These are phyloP conservation scores for Monopis laevigella DNA, from an alignment of 2,888 invertebrate genomes.

Conservation along the genomic window DNA sequence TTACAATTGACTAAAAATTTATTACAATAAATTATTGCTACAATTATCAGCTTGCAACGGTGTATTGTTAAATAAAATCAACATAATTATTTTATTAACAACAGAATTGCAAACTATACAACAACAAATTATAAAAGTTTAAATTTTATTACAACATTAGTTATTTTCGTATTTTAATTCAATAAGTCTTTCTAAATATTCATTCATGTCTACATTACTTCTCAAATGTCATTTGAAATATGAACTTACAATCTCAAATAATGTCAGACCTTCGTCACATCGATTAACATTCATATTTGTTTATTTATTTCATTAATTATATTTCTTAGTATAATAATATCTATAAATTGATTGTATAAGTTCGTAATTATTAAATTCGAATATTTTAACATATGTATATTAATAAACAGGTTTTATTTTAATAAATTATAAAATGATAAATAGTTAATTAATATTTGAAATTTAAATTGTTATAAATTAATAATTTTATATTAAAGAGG, in stretches of 20 bases:
- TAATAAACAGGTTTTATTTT: conserved; percentile 67
- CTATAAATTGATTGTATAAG: conserved; percentile 69
- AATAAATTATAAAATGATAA: conserved; percentile 56
- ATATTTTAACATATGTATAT: conserved; percentile 69
- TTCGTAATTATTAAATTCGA: conserved; percentile 69
- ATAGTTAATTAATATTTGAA: conserved; percentile 41
- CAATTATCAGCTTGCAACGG: conserved; percentile 1
- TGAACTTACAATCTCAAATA: conserved; percentile 64
- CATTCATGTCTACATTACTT: conserved; percentile 62
- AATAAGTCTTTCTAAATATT: conserved; percentile 69
- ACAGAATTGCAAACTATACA: conserved; percentile 29
- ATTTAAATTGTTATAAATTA: conserved; percentile 43
- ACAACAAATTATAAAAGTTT: conserved; percentile 45
- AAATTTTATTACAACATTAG: conserved; percentile 60
- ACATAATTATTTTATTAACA: conserved; percentile 14
- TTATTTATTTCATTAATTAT: conserved; percentile 66
- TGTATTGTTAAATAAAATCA: background rate
- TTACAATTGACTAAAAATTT: conserved; percentile 12
- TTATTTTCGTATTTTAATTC: conserved; percentile 64
- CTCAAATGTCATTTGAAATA: conserved; percentile 62
- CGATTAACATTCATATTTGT: conserved; percentile 61
- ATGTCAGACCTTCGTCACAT: conserved; percentile 51
- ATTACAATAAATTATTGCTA: conserved; percentile 6
- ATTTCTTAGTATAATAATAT: conserved; percentile 68
- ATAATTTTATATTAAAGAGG: conserved; percentile 20